These are phyloP conservation scores for Stichodactyla helianthus DNA, from an alignment of 64 coral and sea anemone genomes.

Conservation along the genomic window DNA sequence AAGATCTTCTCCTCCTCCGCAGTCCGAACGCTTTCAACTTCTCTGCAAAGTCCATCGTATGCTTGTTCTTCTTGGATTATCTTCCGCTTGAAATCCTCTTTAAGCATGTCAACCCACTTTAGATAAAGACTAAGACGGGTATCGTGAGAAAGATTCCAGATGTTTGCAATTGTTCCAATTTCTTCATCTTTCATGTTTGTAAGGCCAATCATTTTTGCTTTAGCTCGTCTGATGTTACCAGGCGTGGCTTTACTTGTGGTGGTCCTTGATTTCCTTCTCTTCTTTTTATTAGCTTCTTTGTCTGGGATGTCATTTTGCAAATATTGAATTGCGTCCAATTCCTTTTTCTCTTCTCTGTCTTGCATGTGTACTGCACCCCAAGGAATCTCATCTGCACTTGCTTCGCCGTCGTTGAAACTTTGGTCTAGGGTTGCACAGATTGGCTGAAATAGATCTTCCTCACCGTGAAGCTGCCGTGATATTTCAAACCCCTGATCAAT, in stretches of 20 bases:
- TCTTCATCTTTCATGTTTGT: slow-evolving; percentile 16
- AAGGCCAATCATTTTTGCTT: not conserved
- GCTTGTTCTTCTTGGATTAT: slow-evolving; percentile 19
- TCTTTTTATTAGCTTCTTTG: not conserved
- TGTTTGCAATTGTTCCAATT: not conserved
- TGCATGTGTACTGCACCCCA: not conserved
- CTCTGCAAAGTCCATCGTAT: slow-evolving; percentile 23
- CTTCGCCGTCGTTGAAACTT: not conserved
- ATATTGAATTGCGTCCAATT: not conserved
- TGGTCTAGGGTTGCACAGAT: not conserved
- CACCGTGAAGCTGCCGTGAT: not conserved
- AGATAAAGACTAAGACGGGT: slow-evolving; percentile 30
- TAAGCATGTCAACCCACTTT: slow-evolving; percentile 26
- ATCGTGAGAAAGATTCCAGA: slow-evolving; percentile 10
- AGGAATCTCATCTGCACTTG: not conserved
- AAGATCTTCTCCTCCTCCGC: slow-evolving; percentile 48
- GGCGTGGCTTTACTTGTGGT: not conserved
- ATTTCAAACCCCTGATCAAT: not conserved
- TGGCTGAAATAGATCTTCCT: not conserved
- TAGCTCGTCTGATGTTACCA: not conserved
- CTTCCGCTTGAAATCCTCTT: slow-evolving; percentile 12
- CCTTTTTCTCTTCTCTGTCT: slow-evolving; percentile 13
- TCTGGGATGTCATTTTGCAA: not conserved
- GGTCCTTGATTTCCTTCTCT: not conserved
- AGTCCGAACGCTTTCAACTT: slow-evolving; percentile 3